phyloP scores from a whole-genome alignment of 2,797 vertebrate species.

The Pseudochaenichthys georgianus region DNA sequence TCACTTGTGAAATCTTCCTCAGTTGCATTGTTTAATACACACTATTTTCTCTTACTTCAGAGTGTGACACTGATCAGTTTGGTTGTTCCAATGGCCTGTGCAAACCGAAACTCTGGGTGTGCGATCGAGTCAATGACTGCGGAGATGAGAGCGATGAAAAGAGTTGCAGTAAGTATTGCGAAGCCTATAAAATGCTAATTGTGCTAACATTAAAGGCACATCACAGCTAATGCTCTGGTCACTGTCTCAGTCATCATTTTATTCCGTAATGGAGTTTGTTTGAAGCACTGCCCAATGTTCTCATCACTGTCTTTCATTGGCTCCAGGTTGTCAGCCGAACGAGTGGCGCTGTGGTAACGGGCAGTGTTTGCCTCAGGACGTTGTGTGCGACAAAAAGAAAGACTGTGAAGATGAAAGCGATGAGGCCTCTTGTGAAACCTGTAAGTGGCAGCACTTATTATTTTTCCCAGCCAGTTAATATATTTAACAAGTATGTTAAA shows the following conservation, averaged over 20 bases:
- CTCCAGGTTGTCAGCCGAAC: constrained; percentile 74
- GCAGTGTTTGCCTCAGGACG: constrained; percentile 74
- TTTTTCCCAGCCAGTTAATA: not conserved
- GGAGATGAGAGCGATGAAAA: constrained; percentile 86
- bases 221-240: constrained; percentile 58
- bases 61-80: constrained; percentile 78
- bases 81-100: constrained; percentile 80
- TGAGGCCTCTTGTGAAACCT: constrained; percentile 78
- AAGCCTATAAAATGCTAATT: constrained; percentile 60
- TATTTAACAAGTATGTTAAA: constrained; percentile 34
- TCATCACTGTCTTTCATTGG: constrained; percentile 10
- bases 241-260: constrained; percentile 62
- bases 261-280: constrained; percentile 65
- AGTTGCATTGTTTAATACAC: constrained; percentile 8
- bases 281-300: constrained; percentile 59
- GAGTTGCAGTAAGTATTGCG: constrained; percentile 78
- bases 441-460: constrained; percentile 59
- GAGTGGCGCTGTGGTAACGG: constrained; percentile 81
- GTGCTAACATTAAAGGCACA: constrained; percentile 65
- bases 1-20: not conserved
- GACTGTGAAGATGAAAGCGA: constrained; percentile 86
- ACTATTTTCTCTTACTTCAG: constrained; percentile 56
- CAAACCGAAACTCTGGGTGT: constrained; percentile 81
- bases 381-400: constrained; percentile 76
- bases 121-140: constrained; percentile 85